Conservation (phyloP, 2,797 vertebrate species). For the Artibeus jamaicensis region DNA sequence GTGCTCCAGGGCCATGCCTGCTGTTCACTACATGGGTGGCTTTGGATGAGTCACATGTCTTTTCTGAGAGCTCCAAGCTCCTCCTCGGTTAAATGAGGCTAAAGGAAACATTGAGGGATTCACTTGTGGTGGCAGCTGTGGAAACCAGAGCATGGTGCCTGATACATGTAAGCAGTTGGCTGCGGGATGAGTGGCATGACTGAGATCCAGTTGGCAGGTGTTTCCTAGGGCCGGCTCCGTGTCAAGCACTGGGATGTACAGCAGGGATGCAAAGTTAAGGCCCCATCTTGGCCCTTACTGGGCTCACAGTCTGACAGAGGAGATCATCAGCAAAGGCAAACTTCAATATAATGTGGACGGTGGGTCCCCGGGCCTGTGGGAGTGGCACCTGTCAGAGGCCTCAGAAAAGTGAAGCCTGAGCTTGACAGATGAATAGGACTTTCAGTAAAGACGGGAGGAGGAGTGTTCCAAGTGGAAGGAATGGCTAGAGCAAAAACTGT, state of each 20-base stretch:
- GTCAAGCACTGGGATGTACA: background rate
- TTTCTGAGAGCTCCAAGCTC: slow-evolving; percentile 6
- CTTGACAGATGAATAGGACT: background rate
- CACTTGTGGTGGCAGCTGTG: background rate
- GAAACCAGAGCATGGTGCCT: slow-evolving; percentile 13
- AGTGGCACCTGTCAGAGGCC: background rate
- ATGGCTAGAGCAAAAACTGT: slow-evolving; percentile 10
- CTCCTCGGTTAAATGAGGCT: slow-evolving; percentile 17
- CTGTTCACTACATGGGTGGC: background rate
- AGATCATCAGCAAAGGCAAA: background rate
- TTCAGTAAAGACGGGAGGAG: background rate
- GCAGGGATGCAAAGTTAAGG: background rate
- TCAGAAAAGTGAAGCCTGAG: background rate
- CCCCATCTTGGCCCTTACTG: background rate
- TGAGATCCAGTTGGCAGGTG: background rate
- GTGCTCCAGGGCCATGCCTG: slow-evolving; percentile 2
- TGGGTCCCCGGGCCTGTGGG: background rate
- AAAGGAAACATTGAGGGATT: background rate
- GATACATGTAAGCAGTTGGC: background rate
- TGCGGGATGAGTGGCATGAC: background rate
- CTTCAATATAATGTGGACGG: slow-evolving; percentile 6
- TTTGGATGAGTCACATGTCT: background rate
- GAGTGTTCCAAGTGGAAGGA: background rate
- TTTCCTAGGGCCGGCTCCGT: slow-evolving; percentile 25
- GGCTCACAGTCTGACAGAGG: background rate